phyloP scores from a whole-genome alignment of 2,113 vertebrate genomes.

The Dromiciops gliroides region DNA sequence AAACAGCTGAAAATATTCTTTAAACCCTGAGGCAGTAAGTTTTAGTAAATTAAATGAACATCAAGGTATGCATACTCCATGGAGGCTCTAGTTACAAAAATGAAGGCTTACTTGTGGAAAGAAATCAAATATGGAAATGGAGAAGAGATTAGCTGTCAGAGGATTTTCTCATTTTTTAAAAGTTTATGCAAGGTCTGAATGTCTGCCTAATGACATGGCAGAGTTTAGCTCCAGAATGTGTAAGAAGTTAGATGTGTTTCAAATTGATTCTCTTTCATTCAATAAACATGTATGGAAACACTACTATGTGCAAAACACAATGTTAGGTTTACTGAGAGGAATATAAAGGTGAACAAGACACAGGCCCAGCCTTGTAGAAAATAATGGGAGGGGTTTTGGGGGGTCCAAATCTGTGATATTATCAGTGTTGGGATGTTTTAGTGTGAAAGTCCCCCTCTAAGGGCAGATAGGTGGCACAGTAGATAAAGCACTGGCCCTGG shows the following conservation, averaged over 20 bases:
- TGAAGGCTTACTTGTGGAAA: background rate
- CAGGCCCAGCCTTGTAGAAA: background rate
- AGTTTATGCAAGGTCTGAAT: background rate
- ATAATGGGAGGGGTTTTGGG: background rate
- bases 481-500: too few relatives aligned
- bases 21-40: rapidly evolving
- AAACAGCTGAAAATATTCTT: conserved; percentile 44
- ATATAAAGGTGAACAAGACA: background rate
- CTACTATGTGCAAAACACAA: background rate
- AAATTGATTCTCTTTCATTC: conserved; percentile 5
- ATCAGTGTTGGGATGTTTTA: background rate
- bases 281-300: background rate
- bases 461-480: too few relatives aligned
- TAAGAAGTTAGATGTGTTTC: conserved; percentile 18
- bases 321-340: background rate
- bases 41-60: background rate
- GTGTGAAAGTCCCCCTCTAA: background rate
- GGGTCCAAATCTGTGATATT: background rate
- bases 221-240: background rate
- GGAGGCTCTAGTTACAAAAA: background rate
- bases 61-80: background rate
- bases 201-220: background rate
- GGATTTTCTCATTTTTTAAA: background rate
- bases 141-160: conserved; percentile 14
- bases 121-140: conserved; percentile 40